Evolutionary conservation across 2,797 vertebrate species (phyloP), one percentile per base, ranked within the genome.

Genomic region (Chrosomus eos): DNA sequence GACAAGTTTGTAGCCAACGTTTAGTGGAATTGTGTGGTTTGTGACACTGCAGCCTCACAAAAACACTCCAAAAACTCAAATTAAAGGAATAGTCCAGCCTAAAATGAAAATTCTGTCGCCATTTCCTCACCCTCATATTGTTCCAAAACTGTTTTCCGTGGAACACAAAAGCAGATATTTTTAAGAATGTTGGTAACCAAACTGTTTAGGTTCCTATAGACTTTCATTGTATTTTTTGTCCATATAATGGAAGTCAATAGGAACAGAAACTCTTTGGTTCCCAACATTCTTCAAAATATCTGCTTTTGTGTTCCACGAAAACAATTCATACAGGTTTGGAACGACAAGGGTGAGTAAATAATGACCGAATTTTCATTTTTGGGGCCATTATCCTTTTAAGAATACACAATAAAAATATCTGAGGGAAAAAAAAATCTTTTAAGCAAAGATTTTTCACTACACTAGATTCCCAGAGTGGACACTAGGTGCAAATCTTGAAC

Each of bases 1-100:
- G 48, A 23, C 28, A 82, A 33, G 71, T 82, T 51, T 82, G 60
- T 83, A 28, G 31, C 58, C 21, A 74, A 64, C 9, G 58, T 58
- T 28, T 71, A 68, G 9, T 48, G 55, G 31, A 48, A 9, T 26
- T 40, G 10, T 19, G 81, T 36, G 3, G 14, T 38, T 38, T 53
- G 33, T 55, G 36, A 72, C 13, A n/a, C 51, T 19, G 7, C 18
- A 7, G 33, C 38, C 28, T 43, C 21, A 19, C 38, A 33, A 48
- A 82, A 82, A 23, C 21, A 36, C 11, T 18, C 18, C 21, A 45
- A 33, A 62, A 28, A 2, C 16, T 40, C 9, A 43, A 19, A 71
- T 72, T 31, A 64, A 64, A 64, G 60, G 26, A 31, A 64, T 7
- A 64, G 26, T 31, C 14, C 26, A 18, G 0, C 26, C 0, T 18